phyloP scores from a whole-genome alignment of 2,113 vertebrate genomes.

The Lichenostomus cassidix region DNA sequence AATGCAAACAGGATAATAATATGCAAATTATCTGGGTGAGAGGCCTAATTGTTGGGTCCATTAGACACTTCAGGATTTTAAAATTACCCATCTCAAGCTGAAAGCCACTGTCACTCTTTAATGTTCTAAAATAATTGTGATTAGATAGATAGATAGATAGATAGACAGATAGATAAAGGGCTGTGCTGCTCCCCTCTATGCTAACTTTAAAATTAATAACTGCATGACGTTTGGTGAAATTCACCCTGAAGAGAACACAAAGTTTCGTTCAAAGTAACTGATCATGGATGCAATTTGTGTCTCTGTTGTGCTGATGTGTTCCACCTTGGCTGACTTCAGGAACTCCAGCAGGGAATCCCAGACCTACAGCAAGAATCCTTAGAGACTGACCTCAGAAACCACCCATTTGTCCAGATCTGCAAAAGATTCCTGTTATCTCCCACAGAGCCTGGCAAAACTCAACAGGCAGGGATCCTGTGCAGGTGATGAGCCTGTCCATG shows the following conservation, averaged over 20 bases:
- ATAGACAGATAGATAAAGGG: not conserved
- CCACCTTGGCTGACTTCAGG: not conserved
- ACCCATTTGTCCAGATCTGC: not conserved
- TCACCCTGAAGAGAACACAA: not conserved
- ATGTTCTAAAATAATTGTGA: not conserved
- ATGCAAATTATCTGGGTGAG: not conserved
- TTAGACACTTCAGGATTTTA: not conserved
- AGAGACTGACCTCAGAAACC: not conserved
- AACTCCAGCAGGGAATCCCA: not conserved
- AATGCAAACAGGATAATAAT: not conserved
- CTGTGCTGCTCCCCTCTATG: not conserved
- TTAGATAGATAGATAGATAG: not conserved
- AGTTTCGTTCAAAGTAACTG: not conserved
- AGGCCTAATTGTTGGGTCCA: not conserved
- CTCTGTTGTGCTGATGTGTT: rapidly evolving
- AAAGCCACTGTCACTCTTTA: not conserved
- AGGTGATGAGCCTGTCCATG: not conserved
- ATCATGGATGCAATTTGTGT: not conserved
- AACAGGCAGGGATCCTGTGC: not conserved
- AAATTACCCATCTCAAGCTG: not conserved
- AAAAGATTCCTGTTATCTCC: not conserved
- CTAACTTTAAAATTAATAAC: not conserved
- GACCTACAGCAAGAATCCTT: not conserved
- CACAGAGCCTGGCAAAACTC: not conserved
- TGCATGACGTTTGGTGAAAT: not conserved